Evolutionary conservation across 1,140 invertebrate species (phyloP).

Genomic region (Tachypleus tridentatus): DNA sequence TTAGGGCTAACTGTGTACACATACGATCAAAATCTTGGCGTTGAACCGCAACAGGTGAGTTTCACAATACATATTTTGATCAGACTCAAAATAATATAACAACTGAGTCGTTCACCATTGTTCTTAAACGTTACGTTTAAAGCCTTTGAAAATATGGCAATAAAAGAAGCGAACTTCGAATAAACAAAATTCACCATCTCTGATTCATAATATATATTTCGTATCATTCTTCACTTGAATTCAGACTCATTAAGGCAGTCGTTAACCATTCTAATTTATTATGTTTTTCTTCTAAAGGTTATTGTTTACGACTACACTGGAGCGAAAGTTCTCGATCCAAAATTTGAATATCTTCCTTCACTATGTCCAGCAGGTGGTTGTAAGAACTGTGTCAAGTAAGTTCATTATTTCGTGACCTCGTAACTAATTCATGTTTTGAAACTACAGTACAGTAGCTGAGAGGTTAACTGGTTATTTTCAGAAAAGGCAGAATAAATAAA

Average conservation of each 20-base stretch:
- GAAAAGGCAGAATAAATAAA: background rate
- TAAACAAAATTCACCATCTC: background rate
- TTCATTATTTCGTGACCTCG: too few relatives aligned
- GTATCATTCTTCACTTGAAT: background rate
- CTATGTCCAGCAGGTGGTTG: conserved; percentile 13
- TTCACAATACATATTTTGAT: too few relatives aligned
- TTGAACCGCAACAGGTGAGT: conserved; percentile 16
- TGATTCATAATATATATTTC: background rate
- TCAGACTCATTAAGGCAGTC: background rate
- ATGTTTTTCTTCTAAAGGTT: conserved; percentile 4
- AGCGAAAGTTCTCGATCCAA: conserved; percentile 13
- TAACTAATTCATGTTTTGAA: too few relatives aligned
- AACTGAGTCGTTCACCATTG: background rate
- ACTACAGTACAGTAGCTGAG: background rate
- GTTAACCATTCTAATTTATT: conserved; percentile 1
- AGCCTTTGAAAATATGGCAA: background rate
- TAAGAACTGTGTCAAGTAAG: conserved; percentile 17
- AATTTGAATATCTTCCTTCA: conserved; percentile 14
- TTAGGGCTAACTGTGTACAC: conserved; percentile 13
- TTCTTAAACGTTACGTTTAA: background rate
- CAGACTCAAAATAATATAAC: too few relatives aligned
- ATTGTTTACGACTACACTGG: conserved; percentile 13
- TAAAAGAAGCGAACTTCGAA: background rate
- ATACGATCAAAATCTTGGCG: conserved; percentile 4
- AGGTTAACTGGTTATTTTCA: background rate